Base-by-base conservation (phyloP, 2,797 vertebrate genomes). In the Lepilemur septentrionalis region DNA sequence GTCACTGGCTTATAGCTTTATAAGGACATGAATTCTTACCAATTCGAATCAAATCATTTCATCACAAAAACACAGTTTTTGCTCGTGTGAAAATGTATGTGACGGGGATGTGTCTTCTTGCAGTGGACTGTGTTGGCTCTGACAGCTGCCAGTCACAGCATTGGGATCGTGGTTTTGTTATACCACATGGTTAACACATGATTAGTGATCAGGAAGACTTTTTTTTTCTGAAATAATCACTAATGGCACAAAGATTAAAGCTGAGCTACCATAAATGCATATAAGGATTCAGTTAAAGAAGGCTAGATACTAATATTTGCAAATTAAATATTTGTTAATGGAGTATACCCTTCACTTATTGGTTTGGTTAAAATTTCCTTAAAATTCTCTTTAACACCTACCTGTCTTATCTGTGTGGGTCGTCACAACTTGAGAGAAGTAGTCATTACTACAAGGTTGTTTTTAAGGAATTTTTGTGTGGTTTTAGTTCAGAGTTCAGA, bases 401-500 rank as follows among this genome's bases (percentile, higher is more conserved):
- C 7, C 23, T 87, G 59, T 63, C 70, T 28, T 2, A 55, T 48
- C 41, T 80, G 4, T 28, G 32, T 63, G 78, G 20, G 12, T 91
- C 69, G 50, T 87, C 46, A 38, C 20, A 84, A 91, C 50, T 0
- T 38, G 67, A 48, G 20, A 88, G 73, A 81, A 32, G 17, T 12
- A 59, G 11, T 94, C 43, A 83, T 92, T 38, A 95, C 2, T 2
- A 84, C 17, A 61, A 91, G 57, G 61, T 30, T 95, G 57, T 83
- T 89, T 82, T 70, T 59, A 80, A 55, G 70, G 17, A 55, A 46
- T 43, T 93, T 95, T 61, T 78, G 59, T 75, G 90, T 76, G 9
- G 85, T 96, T 95, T 88, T 28, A 96, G 94, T 70, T 97, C 96
- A 98, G 97, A 96, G 95, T 83, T 94, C 91, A 0, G 0, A 79